Percentiles rank a stretch among this genome's conserved stretches.
Conservation (phyloP, 2,888 invertebrate genomes). For the Lasioglossum lativentre region DNA sequence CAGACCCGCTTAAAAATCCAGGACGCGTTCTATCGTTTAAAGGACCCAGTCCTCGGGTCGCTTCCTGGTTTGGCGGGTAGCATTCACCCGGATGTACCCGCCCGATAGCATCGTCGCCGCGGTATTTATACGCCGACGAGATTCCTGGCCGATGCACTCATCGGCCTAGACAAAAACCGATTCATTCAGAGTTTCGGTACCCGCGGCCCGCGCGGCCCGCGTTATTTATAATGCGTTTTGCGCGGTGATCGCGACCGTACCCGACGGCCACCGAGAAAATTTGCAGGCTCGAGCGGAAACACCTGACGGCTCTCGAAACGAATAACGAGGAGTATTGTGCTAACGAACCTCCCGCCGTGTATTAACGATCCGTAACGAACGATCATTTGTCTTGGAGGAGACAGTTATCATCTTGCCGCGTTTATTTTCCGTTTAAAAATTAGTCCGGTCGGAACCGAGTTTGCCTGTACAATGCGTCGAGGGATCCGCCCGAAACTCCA, state of each 20-base stretch:
- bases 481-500: not conserved
- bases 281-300: not conserved
- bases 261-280: not conserved
- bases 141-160: slow-evolving; percentile 63
- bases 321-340: not conserved
- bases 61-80: not conserved
- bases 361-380: not conserved
- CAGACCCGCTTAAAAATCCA: not conserved
- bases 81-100: slow-evolving; percentile 19
- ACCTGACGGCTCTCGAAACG: not conserved
- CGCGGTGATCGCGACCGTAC: not conserved
- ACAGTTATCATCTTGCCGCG: not conserved
- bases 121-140: slow-evolving; percentile 58
- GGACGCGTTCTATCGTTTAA: not conserved
- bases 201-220: slow-evolving; percentile 18
- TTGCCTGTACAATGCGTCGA: not conserved
- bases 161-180: slow-evolving; percentile 57
- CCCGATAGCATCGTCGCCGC: slow-evolving; percentile 23
- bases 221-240: slow-evolving; percentile 51
- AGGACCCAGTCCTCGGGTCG: not conserved
- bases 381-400: not conserved
- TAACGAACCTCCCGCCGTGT: not conserved
- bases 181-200: slow-evolving; percentile 44
- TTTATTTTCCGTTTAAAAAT: not conserved
- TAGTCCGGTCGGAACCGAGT: not conserved